Evolutionary conservation across 92 coral and sea anemone species (phyloP), one percentile per base, ranked within the genome.

Genomic region (Parazoanthus swiftii): DNA sequence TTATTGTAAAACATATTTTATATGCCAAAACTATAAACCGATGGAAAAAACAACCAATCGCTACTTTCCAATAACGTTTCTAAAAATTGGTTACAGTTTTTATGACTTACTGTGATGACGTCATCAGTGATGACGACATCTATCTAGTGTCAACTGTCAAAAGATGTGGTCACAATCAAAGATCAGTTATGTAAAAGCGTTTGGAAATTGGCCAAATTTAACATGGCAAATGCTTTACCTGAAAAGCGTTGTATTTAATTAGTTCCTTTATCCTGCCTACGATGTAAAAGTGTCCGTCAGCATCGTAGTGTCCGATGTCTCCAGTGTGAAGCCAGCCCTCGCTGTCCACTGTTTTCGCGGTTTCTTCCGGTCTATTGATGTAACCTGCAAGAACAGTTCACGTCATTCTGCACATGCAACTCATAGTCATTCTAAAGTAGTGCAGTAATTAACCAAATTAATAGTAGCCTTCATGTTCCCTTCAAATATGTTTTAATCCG

Each of bases 241-340:
- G 98, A 48, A 86, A 93, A 25, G 95, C 98, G 66, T 96, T 96
- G 92, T 91, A 96, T 58, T 96, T 96, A 51, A 96, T 96, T 7
- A 96, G 91, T 77, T 96, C 98, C 83, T 96, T 96, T 18, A 95
- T 91, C 79, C 98, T 88, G 68, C 95, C 98, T 20, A 93, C 92
- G 76, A 96, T 88, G 88, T 74, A 94, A 76, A 96, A 92, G 74
- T 90, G 89, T n/a, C 89, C 95, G 5, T 94, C 95, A 8, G 92
- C 91, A 83, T 96, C 98, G 42, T 90, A 96, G 82, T 94, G 89
- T 42, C 97, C 98, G 56, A 95, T 91, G 85, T 94, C 98, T 83
- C 98, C 97, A 13, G 98, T 91, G 86, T 90, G 98, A 6, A 94
- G 92, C 98, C 98, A 96, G 38, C 98, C 98, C 42, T 96, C 98